Conservation (phyloP, 2,888 invertebrate genomes). For the Cheiracanthium punctorium region DNA sequence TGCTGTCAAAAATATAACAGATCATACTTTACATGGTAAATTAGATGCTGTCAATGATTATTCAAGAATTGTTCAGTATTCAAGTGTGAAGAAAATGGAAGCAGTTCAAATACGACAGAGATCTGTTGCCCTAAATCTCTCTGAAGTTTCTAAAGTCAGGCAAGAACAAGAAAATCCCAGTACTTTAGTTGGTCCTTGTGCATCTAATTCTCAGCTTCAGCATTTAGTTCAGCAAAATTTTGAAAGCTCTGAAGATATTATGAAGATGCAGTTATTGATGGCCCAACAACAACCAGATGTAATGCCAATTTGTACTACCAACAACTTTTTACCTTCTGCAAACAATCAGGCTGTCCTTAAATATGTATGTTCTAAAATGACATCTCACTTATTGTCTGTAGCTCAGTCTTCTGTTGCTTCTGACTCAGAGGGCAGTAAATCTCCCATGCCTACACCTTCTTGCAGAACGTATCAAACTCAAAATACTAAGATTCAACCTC, state of each 20-base stretch:
- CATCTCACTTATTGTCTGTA: conserved; percentile 56
- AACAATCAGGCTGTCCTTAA: conserved; percentile 56
- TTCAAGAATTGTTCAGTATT: conserved; percentile 52
- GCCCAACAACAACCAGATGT: conserved; percentile 38
- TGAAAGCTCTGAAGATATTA: conserved; percentile 50
- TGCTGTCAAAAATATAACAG: background rate
- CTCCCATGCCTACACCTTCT: conserved; percentile 24
- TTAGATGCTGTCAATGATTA: conserved; percentile 48
- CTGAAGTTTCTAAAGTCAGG: conserved; percentile 19
- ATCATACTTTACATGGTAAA: conserved; percentile 23
- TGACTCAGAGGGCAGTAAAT: conserved; percentile 48
- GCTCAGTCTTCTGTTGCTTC: conserved; percentile 55
- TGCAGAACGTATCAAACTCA: background rate
- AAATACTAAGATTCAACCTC: conserved; percentile 3
- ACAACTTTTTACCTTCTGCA: conserved; percentile 9
- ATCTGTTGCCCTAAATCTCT: conserved; percentile 51
- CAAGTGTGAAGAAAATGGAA: conserved; percentile 66
- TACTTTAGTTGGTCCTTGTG: conserved; percentile 13
- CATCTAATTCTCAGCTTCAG: conserved; percentile 27
- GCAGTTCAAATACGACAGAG: conserved; percentile 62
- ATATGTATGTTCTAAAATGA: conserved; percentile 64
- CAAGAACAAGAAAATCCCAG: background rate
- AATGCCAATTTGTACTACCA: conserved; percentile 17
- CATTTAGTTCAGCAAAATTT: conserved; percentile 44
- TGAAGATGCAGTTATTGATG: conserved; percentile 62